A percentile compares a stretch with the other conserved stretches of the same genome.
phyloP scores from a whole-genome alignment of 2,113 vertebrate species.

The Caranx ignobilis region DNA sequence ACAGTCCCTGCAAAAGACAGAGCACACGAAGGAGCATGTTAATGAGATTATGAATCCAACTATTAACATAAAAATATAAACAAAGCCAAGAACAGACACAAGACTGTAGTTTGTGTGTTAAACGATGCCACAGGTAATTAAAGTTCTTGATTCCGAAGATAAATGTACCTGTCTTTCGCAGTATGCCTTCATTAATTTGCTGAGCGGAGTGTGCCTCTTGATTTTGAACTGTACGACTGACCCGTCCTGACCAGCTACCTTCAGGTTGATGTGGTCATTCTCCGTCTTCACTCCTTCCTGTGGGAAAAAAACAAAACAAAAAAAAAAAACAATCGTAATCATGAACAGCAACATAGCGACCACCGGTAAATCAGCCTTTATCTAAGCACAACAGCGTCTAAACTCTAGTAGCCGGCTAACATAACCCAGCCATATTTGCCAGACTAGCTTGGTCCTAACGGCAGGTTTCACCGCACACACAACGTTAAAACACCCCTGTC shows the following conservation, averaged over 20 bases:
- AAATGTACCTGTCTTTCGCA: conserved; percentile 90
- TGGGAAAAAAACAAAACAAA: conserved; percentile 9
- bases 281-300: conserved; percentile 92
- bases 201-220: conserved; percentile 90
- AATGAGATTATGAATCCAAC: background rate
- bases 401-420: background rate
- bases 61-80: background rate
- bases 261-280: conserved; percentile 93
- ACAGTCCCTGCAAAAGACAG: conserved; percentile 77
- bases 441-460: background rate
- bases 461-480: background rate
- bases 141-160: background rate
- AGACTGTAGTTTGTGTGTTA: background rate
- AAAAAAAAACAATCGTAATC: conserved; percentile 41
- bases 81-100: background rate
- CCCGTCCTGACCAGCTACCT: conserved; percentile 91
- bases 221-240: conserved; percentile 94
- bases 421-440: background rate
- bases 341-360: background rate
- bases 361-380: background rate
- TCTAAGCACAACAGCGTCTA: background rate
- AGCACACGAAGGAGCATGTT: background rate
- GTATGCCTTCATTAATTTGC: conserved; percentile 93
- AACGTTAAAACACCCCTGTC: background rate
- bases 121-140: background rate